These are phyloP conservation scores for Cepaea nemoralis DNA, from an alignment of 1,140 invertebrate genomes.

Conservation along the genomic window DNA sequence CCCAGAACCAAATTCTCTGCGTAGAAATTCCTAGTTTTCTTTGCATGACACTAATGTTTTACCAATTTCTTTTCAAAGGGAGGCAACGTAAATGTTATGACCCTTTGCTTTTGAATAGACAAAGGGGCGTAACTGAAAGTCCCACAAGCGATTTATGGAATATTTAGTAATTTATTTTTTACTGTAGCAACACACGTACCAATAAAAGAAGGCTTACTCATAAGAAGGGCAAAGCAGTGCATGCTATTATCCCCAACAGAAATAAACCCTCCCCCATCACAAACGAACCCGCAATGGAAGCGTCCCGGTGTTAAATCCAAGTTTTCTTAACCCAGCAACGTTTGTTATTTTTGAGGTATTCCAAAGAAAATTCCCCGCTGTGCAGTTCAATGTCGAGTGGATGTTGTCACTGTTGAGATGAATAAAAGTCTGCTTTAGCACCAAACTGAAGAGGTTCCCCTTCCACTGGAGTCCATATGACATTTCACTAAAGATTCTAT, in stretches of 20 bases:
- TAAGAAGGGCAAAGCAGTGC: background rate
- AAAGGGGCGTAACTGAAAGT: background rate
- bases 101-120: background rate
- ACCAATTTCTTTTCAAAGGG: background rate
- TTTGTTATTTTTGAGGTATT: background rate
- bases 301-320: background rate
- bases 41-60: background rate
- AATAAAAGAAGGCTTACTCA: background rate
- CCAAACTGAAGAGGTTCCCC: background rate
- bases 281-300: background rate
- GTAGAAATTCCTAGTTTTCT: background rate
- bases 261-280: no score
- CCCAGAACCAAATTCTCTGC: no score
- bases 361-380: background rate
- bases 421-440: background rate
- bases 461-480: background rate
- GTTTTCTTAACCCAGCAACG: background rate
- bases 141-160: background rate
- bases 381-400: background rate
- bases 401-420: background rate
- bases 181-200: background rate
- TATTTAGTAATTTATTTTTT: background rate
- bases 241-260: background rate
- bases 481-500: constrained; percentile 3
- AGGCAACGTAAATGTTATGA: background rate